Evolutionary conservation across 1,140 invertebrate species (phyloP), one percentile per base, ranked within the genome.

Genomic region (Ceratosolen fusciceps): DNA sequence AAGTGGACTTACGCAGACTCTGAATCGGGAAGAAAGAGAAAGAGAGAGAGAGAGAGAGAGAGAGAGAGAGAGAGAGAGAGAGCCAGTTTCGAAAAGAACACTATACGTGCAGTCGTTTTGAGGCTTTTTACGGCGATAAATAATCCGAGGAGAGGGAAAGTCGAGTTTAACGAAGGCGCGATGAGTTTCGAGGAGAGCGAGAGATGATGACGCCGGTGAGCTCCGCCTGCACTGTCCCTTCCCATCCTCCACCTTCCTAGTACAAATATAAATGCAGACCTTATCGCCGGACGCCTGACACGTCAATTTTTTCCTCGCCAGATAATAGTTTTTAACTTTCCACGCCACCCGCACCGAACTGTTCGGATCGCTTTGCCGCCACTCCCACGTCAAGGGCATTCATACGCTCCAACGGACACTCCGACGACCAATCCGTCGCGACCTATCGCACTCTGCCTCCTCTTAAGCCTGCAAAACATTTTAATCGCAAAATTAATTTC

Each of bases 61-160:
- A 16, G 12, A 52, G 9, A 52, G 9, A 19, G 4, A 21, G 9
- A 52, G 10, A 21, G 10, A 52, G 49, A 52, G 19, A 24, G 43
- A 43, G 21, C 9, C 37, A 39, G 26, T 8, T 56, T n/a, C 5
- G 54, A 73, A 37, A 34, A 56, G 21, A 54, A 54, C 2, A 56
- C 16, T 62, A 34, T 56, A 58, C 54, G 37, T 62, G 4, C 24
- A 47, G 21, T 39, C 56, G 12, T 47, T 74, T 73, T 73, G 16
- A 56, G 34, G 34, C 34, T 31, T 84, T 86, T 85, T 84, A 84
- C 76, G 80, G 67, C 79, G 80, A 85, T 85, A 85, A 85, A 86
- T 86, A 86, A 86, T 85, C 80, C 80, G 60, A 24, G 24, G 34
- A 39, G 4, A 39, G n/a, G 10, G 3, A 8, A 47, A 5, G 16